Conservation (phyloP, 2,797 vertebrate genomes). For the Gephyroberyx darwinii region DNA sequence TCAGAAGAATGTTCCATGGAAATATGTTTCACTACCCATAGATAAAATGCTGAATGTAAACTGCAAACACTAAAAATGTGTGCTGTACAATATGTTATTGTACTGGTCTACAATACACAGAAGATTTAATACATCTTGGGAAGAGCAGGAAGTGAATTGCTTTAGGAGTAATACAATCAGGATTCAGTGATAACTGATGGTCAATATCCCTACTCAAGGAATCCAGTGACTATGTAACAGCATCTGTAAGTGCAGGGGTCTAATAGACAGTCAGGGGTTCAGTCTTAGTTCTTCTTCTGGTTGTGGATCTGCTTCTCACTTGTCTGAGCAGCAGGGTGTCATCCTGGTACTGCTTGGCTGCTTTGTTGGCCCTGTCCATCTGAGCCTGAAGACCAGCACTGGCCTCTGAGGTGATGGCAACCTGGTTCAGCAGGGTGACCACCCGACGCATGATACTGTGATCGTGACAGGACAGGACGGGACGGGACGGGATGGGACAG, state of each 20-base stretch:
- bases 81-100: background rate
- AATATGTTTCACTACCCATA: background rate
- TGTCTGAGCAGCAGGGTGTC: slow-evolving; percentile 87
- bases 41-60: background rate
- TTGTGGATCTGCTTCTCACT: slow-evolving; percentile 72
- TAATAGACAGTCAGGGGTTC: background rate
- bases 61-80: background rate
- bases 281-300: background rate
- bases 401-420: slow-evolving; percentile 81
- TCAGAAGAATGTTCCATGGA: background rate
- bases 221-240: background rate
- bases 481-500: background rate
- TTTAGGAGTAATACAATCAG: background rate
- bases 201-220: background rate
- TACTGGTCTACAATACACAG: too few species aligned
- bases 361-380: slow-evolving; percentile 83
- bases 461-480: background rate
- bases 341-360: slow-evolving; percentile 87
- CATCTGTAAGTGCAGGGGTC: too few species aligned
- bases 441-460: slow-evolving; percentile 85
- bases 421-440: slow-evolving; percentile 88
- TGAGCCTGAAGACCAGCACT: slow-evolving; percentile 83
- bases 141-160: background rate
- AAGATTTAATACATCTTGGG: background rate
- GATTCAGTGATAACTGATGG: too few species aligned